Conservation (phyloP, 2,113 vertebrate species). For the Pithys albifrons region DNA sequence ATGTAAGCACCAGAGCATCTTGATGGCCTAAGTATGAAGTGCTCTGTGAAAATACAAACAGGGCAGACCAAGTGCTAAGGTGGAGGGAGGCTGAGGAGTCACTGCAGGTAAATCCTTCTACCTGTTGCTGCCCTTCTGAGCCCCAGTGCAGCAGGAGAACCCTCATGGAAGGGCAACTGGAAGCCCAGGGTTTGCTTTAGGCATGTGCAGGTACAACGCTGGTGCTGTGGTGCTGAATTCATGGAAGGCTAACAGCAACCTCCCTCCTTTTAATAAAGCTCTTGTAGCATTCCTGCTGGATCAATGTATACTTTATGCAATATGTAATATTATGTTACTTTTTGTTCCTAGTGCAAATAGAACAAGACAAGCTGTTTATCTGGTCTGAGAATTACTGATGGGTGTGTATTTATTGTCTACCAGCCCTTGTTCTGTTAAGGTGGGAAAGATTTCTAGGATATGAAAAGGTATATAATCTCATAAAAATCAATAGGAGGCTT, state of each 20-base stretch:
- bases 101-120: neutral
- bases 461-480: neutral
- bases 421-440: neutral
- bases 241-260: neutral
- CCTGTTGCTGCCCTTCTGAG: neutral
- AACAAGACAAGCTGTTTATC: neutral
- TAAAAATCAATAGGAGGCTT: neutral
- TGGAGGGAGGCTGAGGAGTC: constrained; percentile 9
- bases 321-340: neutral
- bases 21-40: constrained; percentile 59
- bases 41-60: constrained; percentile 53
- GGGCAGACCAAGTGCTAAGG: neutral
- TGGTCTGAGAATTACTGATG: neutral
- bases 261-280: neutral
- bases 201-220: neutral
- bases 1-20: constrained; percentile 59
- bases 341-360: neutral
- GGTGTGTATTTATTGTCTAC: neutral
- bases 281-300: neutral
- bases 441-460: neutral
- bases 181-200: neutral
- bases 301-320: neutral
- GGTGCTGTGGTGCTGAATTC: neutral
- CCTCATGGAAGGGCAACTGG: neutral
- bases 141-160: neutral